These are phyloP conservation scores for Epizoanthus rinbou DNA, from an alignment of 92 coral and sea anemone species.

Conservation along the genomic window DNA sequence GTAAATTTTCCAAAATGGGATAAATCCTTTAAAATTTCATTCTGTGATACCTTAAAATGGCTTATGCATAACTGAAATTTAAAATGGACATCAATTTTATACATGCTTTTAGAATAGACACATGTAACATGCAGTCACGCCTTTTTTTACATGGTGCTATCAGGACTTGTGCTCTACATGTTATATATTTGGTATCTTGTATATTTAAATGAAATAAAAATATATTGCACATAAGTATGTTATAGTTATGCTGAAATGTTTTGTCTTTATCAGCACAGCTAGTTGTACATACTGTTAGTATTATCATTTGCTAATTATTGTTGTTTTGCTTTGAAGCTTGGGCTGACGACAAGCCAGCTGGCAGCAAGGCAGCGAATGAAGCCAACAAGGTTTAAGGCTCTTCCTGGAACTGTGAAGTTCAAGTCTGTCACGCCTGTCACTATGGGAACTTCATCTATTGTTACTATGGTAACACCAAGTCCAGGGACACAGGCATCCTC, in stretches of 20 bases:
- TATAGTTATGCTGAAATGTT: background rate
- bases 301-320: too few species aligned
- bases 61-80: too few species aligned
- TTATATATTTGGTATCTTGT: background rate
- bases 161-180: background rate
- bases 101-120: too few species aligned
- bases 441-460: slow-evolving; percentile 76
- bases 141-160: background rate
- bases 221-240: too few species aligned
- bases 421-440: slow-evolving; percentile 84
- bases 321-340: slow-evolving; percentile 40
- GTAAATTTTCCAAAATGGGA: too few species aligned
- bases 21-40: too few species aligned
- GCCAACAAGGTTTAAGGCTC: slow-evolving; percentile 82
- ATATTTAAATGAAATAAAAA: too few species aligned
- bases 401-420: slow-evolving; percentile 88
- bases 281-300: too few species aligned
- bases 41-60: too few species aligned
- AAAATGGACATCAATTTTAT: too few species aligned
- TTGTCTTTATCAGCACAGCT: background rate
- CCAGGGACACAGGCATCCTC: slow-evolving; percentile 59
- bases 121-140: too few species aligned
- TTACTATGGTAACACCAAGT: slow-evolving; percentile 86
- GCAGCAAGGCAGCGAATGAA: slow-evolving; percentile 74
- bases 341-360: slow-evolving; percentile 69